Base-by-base conservation (phyloP, 2,888 invertebrate species). In the Lithophane semibrunnea region DNA sequence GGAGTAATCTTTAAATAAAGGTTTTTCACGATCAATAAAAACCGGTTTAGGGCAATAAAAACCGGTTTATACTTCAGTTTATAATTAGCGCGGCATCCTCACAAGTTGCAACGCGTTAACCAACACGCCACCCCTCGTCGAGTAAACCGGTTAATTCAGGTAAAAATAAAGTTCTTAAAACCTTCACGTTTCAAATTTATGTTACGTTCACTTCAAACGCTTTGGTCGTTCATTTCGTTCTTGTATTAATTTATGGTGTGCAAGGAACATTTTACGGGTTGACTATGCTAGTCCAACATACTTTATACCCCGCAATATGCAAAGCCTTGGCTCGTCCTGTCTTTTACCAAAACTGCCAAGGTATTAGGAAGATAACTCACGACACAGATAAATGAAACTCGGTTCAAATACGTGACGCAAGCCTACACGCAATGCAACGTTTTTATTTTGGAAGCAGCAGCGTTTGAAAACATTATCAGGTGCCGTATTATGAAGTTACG, bases 351-450 rank as follows among this genome's bases (percentile, higher is more conserved):
- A 37, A 21, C 71, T 42, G 52, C 24, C 37, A 73, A 10, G 42
- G 13, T 37, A 24, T 68, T 13, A 42, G 9, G 49, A 24, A 69
- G 70, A 69, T 69, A 73, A 72, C 29, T 47, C 29, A 21, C 21
- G 73, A 73, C 72, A 56, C 10, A 18, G 73, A 73, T 72, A 73
- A 73, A 73, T 72, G 73, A 73, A 73, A 29, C 8, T 10, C 44
- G 21, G 16, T 9, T 16, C 13, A 54, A 73, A 29, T 24, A 47
- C 56, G 56, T 72, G 29, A 47, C 56, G 56, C 37, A 73, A 37
- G 16, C 52, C 37, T 44, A 44, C 24, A 56, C 5, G 21, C 21
- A 52, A 42, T 52, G 10, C 42, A 54, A 56, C 2, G n/a, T 47
- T 21, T 70, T 73, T 47, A 12, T 73, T 69, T 52, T 52, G 37